Evolutionary conservation across 2,113 vertebrate species (phyloP), one percentile per base, ranked within the genome.

Genomic region (Chloebia gouldiae): DNA sequence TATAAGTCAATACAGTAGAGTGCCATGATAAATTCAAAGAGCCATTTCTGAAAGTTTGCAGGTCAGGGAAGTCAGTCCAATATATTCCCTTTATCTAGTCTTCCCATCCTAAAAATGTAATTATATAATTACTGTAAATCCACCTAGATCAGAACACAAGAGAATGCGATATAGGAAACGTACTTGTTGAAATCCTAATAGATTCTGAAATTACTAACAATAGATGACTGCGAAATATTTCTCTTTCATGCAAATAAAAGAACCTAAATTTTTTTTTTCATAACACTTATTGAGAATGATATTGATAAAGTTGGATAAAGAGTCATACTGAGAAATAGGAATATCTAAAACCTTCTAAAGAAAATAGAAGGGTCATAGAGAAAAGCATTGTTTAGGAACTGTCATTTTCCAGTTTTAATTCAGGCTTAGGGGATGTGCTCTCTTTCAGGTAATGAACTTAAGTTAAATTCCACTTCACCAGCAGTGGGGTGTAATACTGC

Each of bases 181-280:
- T 28, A 40, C 4, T 61, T n/a, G 13, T 33, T 92, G 73, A 90
- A 78, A 71, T 81, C 17, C 44, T 28, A 81, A 3, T 61, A 19
- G 7, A 70, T 86, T 35, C 39, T 81, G 61, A 94, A 85, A 92
- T 19, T 59, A 8, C 5, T 81, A 11, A 33, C 17, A 51, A 39
- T 16, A 53, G 45, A 28, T 40, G 25, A 73, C 6, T 56, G 15
- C 24, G 78, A 94, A 72, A 44, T n/a, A 65, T 15, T 81, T 91
- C 16, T 10, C 6, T 86, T 28, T 59, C 33, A 39, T 11, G 7
- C 2, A 80, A 6, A 5, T 66, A 35, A 69, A 82, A 71, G 57
- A 23, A 2, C 0, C 3, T 37, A 12, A 50, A 64, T 6, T 39
- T 50, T 72, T 18, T 64, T 71, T 13, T 4, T 6, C 47, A 39